phyloP scores from a whole-genome alignment of 1,140 invertebrate species.

The Lucilia sericata region DNA sequence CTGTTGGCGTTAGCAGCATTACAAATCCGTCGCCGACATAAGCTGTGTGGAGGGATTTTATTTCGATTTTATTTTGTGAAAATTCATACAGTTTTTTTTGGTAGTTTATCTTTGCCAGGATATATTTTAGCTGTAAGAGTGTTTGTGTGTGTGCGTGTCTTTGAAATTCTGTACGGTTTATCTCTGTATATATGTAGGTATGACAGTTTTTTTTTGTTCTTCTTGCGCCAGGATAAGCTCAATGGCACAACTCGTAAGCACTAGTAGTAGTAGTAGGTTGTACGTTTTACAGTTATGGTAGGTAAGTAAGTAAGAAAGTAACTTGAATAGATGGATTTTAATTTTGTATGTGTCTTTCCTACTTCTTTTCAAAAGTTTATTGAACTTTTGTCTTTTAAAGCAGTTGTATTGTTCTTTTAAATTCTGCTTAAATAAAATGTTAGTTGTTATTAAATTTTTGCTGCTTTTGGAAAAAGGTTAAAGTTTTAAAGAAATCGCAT shows the following conservation, averaged over 20 bases:
- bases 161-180: constrained; percentile 24
- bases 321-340: not conserved
- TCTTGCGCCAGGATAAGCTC: constrained; percentile 31
- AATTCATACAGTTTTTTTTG: constrained; percentile 30
- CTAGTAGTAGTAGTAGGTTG: not conserved
- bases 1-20: constrained; percentile 27
- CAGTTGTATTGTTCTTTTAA: not conserved
- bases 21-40: constrained; percentile 37
- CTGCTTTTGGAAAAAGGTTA: too few relatives aligned
- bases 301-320: constrained; percentile 30
- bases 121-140: not conserved
- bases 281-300: constrained; percentile 25
- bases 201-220: not conserved
- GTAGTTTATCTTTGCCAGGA: constrained; percentile 32
- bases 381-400: constrained; percentile 13
- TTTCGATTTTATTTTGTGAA: constrained; percentile 41
- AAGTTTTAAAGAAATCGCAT: too few relatives aligned
- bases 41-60: constrained; percentile 29
- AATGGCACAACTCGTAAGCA: not conserved
- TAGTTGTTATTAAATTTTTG: too few relatives aligned
- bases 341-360: not conserved
- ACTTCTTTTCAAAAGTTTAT: constrained; percentile 19
- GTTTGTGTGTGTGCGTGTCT: not conserved
- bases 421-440: not conserved
- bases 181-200: not conserved